phyloP scores from a whole-genome alignment of 1,140 invertebrate species.

The Mylabris phalerata region DNA sequence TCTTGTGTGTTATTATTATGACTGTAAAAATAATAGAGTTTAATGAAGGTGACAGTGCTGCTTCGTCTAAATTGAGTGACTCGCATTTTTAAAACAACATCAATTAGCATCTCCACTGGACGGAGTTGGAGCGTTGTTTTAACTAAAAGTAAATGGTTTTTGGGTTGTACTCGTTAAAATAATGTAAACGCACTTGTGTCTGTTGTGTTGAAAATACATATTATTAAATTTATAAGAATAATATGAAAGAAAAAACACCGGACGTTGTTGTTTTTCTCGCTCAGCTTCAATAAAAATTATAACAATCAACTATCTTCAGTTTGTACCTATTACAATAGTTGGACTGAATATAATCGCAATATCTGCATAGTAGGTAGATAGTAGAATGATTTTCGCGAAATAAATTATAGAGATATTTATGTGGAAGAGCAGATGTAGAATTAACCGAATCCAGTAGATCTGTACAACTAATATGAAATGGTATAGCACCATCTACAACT shows the following conservation, averaged over 20 bases:
- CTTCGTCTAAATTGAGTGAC: conserved; percentile 26
- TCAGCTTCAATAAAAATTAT: too few species aligned
- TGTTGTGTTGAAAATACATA: not conserved
- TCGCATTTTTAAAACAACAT: conserved; percentile 33
- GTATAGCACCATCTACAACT: conserved; percentile 36
- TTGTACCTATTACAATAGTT: too few species aligned
- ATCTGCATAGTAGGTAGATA: too few species aligned
- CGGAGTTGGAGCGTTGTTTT: conserved; percentile 27
- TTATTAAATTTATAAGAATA: too few species aligned
- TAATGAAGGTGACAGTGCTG: conserved; percentile 32
- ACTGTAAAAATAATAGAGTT: conserved; percentile 31
- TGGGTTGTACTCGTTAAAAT: conserved; percentile 23
- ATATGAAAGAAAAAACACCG: too few species aligned
- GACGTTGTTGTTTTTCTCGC: too few species aligned
- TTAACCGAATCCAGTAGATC: conserved; percentile 27
- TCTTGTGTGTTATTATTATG: conserved; percentile 24
- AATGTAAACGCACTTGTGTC: conserved; percentile 16
- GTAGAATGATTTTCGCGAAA: conserved; percentile 2
- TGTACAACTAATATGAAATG: conserved; percentile 35
- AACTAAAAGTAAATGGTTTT: conserved; percentile 29
- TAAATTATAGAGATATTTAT: conserved; percentile 19
- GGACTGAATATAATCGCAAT: too few species aligned
- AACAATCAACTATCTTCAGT: too few species aligned
- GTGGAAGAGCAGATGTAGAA: conserved; percentile 29
- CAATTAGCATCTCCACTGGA: conserved; percentile 30